Percentiles rank a stretch among this genome's conserved stretches.
Evolutionary conservation across 2,888 invertebrate species (phyloP).

Genomic region (Monopis laevigella): DNA sequence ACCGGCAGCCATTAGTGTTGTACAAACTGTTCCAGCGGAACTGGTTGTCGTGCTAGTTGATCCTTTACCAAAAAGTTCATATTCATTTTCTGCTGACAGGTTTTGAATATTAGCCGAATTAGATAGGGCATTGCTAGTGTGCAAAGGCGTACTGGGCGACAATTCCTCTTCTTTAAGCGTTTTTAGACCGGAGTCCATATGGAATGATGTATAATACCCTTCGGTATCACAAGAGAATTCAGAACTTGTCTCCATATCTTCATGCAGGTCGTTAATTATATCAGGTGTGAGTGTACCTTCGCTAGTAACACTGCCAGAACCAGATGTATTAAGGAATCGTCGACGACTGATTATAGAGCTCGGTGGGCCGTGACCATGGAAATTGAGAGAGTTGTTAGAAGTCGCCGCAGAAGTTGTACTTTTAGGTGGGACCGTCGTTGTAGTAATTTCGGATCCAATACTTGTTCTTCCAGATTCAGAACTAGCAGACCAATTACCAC

Average conservation of each 20-base stretch:
- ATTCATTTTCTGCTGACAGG: constrained; percentile 85
- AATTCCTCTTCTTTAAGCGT: constrained; percentile 78
- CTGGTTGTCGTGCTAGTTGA: constrained; percentile 92
- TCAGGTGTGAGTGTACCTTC: constrained; percentile 87
- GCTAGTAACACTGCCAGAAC: constrained; percentile 84
- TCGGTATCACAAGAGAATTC: constrained; percentile 97
- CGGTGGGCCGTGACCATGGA: constrained; percentile 68
- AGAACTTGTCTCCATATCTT: constrained; percentile 88
- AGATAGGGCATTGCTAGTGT: constrained; percentile 74
- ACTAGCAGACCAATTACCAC: constrained; percentile 95
- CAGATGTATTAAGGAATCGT: constrained; percentile 76
- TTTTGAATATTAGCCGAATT: constrained; percentile 77
- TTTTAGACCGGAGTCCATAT: constrained; percentile 93
- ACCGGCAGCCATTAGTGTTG: constrained; percentile 77
- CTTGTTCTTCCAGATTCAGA: constrained; percentile 89
- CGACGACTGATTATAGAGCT: constrained; percentile 76
- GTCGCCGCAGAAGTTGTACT: constrained; percentile 74
- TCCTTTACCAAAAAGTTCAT: constrained; percentile 90
- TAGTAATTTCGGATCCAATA: constrained; percentile 84
- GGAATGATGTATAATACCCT: constrained; percentile 97
- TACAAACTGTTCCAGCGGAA: constrained; percentile 90
- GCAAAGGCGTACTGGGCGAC: constrained; percentile 75
- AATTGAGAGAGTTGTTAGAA: constrained; percentile 75
- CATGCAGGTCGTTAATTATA: constrained; percentile 80
- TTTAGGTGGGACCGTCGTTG: constrained; percentile 74